Evolutionary conservation across 2,797 vertebrate species (phyloP).

Genomic region (Esox masquinongy): DNA sequence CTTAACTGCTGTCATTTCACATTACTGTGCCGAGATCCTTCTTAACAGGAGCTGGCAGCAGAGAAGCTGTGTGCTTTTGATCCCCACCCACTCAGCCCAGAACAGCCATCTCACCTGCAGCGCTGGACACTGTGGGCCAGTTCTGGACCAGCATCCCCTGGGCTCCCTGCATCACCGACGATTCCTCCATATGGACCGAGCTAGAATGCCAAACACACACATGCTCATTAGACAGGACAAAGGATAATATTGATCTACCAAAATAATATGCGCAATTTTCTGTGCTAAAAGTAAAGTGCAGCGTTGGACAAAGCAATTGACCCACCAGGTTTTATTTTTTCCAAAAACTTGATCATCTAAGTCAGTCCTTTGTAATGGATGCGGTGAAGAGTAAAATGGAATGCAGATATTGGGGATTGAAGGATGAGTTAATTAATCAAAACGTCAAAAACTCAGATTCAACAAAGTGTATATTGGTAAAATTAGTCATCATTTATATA

Average conservation of each 20-base stretch:
- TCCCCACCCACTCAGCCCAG: neutral
- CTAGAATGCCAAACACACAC: conserved; percentile 68
- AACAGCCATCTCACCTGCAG: conserved; percentile 78
- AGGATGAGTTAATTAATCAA: too few species aligned
- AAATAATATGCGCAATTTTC: neutral
- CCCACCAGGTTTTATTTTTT: neutral
- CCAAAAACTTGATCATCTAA: too few species aligned
- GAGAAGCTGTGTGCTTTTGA: neutral
- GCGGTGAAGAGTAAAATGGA: too few species aligned
- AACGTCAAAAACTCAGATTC: too few species aligned
- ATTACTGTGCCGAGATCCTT: neutral
- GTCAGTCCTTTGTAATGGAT: too few species aligned
- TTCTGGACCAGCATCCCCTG: conserved; percentile 93
- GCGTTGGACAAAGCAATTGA: neutral
- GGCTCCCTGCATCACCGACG: conserved; percentile 85
- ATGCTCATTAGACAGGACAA: conserved; percentile 11
- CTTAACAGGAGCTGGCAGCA: conserved; percentile 8
- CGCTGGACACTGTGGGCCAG: conserved; percentile 97
- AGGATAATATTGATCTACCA: neutral
- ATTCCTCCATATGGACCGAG: conserved; percentile 94
- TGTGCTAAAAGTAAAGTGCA: neutral
- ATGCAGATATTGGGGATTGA: too few species aligned
- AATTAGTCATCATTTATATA: too few species aligned
- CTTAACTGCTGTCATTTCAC: neutral
- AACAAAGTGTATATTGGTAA: too few species aligned